Conservation (phyloP, 2,888 invertebrate species). For the Tipula helvola region DNA sequence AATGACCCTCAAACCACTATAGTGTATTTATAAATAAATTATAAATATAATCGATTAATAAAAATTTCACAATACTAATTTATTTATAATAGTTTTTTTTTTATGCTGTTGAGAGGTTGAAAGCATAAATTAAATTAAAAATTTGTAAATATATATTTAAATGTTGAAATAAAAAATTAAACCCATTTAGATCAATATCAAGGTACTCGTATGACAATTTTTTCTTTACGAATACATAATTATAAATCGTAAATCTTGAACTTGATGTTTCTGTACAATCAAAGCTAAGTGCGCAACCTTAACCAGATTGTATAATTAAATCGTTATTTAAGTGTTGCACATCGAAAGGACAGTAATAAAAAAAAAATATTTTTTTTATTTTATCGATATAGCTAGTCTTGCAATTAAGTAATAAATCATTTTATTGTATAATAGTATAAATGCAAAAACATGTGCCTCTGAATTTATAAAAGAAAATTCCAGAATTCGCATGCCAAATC, state of each 20-base stretch:
- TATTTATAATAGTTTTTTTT: not conserved
- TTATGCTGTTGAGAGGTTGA: not conserved
- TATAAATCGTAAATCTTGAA: not conserved
- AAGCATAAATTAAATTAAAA: not conserved
- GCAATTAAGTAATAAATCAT: too few relatives aligned
- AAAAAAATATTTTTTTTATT: not conserved
- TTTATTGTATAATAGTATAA: too few relatives aligned
- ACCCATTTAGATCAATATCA: not conserved
- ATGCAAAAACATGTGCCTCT: too few relatives aligned
- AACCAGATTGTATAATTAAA: not conserved
- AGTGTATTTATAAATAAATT: not conserved
- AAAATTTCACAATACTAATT: not conserved
- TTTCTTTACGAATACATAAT: not conserved
- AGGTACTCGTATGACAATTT: not conserved
- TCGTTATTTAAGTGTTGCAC: not conserved
- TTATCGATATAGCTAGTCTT: too few relatives aligned
- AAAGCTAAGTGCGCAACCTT: not conserved
- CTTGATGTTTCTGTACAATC: not conserved
- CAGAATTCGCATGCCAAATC: too few relatives aligned
- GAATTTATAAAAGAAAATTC: too few relatives aligned
- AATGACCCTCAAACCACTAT: not conserved
- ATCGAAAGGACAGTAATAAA: not conserved
- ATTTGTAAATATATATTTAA: too few relatives aligned
- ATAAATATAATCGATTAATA: not conserved
- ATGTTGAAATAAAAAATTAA: not conserved